Evolutionary conservation across 2,888 invertebrate species (phyloP).

Genomic region (Periphyllus acericola): DNA sequence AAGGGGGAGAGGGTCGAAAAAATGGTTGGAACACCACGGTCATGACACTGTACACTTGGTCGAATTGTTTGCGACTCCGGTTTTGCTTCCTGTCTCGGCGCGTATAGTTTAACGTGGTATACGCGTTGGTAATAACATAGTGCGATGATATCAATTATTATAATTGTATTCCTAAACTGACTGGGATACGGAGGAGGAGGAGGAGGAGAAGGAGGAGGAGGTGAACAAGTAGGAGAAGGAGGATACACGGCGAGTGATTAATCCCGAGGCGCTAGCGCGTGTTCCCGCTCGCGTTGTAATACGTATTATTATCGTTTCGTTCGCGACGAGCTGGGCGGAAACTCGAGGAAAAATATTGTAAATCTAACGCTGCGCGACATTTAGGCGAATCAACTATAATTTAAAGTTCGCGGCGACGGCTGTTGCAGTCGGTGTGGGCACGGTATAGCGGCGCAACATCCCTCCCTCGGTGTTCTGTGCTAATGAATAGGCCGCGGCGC

Average conservation of each 20-base stretch:
- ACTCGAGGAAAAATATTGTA: constrained; percentile 10
- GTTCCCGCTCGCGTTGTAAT: neutral
- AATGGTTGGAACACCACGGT: too few relatives aligned
- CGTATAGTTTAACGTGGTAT: too few relatives aligned
- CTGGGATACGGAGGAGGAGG: too few relatives aligned
- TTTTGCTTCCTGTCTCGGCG: too few relatives aligned
- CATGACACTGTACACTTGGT: too few relatives aligned
- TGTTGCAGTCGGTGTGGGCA: neutral
- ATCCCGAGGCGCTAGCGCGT: neutral
- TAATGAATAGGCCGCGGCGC: constrained; percentile 33
- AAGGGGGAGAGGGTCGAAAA: too few relatives aligned
- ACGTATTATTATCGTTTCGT: neutral
- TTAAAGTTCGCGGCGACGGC: constrained; percentile 22
- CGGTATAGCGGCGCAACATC: neutral
- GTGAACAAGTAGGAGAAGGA: too few relatives aligned
- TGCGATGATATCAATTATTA: too few relatives aligned
- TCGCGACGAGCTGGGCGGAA: neutral
- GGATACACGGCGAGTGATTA: neutral
- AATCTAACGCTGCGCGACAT: neutral
- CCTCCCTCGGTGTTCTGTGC: constrained; percentile 4
- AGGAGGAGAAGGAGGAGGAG: too few relatives aligned
- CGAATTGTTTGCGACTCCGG: too few relatives aligned
- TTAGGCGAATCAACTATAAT: constrained; percentile 25
- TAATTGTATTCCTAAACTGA: too few relatives aligned
- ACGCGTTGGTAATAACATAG: too few relatives aligned